Evolutionary conservation across 2,888 invertebrate genomes (phyloP).

Genomic region (Beris chalybata): DNA sequence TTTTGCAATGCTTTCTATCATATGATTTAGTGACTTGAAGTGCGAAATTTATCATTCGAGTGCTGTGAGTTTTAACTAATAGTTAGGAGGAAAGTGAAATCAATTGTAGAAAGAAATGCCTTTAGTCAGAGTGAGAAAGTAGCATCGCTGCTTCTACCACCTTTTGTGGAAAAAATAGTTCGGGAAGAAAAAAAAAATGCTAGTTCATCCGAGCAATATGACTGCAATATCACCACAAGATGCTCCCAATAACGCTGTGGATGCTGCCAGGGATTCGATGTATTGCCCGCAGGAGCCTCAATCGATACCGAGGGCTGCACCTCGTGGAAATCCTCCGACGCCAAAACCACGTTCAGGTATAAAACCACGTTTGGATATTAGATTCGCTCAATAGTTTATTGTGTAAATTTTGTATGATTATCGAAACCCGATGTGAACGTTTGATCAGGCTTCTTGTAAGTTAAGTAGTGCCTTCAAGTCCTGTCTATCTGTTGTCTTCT

Average conservation of each 20-base stretch:
- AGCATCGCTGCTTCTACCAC: not conserved
- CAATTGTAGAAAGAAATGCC: not conserved
- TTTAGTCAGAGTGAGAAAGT: not conserved
- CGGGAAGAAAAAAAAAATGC: slow-evolving; percentile 24
- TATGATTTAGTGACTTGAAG: not conserved
- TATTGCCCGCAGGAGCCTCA: slow-evolving; percentile 51
- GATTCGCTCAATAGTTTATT: no score
- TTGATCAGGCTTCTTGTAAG: no score
- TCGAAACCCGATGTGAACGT: no score
- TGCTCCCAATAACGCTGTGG: slow-evolving; percentile 49
- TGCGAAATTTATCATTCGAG: no score
- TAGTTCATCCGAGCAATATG: slow-evolving; percentile 38
- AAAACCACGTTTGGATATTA: not conserved
- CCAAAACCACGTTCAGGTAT: slow-evolving; percentile 56
- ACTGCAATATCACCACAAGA: slow-evolving; percentile 44
- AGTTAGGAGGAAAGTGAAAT: not conserved
- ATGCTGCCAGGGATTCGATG: slow-evolving; percentile 54
- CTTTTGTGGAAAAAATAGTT: not conserved
- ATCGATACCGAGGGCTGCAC: slow-evolving; percentile 51
- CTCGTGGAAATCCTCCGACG: slow-evolving; percentile 52
- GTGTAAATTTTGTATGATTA: no score
- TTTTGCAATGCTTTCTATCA: slow-evolving; percentile 1
- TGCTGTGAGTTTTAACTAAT: no score
- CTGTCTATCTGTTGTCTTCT: no score
- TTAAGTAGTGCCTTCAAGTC: no score